phyloP scores from a whole-genome alignment of 1,140 invertebrate species.

The Nasonia vitripennis region DNA sequence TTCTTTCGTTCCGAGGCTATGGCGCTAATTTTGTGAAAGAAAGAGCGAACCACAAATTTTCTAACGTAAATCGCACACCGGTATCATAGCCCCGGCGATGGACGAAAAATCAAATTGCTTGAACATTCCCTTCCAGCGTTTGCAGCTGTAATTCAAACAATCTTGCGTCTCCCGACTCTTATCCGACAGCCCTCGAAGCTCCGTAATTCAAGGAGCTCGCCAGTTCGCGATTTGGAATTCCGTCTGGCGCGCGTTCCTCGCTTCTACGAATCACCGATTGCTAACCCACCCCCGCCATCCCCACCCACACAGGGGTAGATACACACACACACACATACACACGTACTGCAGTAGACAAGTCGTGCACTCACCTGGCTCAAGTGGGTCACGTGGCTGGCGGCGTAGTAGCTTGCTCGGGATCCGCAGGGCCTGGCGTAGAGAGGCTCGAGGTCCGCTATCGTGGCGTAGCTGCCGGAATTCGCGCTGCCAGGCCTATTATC shows the following conservation, averaged over 20 bases:
- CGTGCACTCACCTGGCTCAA: constrained; percentile 75
- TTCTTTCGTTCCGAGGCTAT: too few relatives aligned
- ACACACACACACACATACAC: neutral
- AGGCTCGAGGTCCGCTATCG: constrained; percentile 83
- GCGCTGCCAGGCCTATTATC: constrained; percentile 82
- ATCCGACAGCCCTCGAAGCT: neutral
- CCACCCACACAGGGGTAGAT: too few relatives aligned
- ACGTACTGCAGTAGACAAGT: neutral
- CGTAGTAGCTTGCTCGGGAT: constrained; percentile 78
- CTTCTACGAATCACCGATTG: neutral
- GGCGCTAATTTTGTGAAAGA: too few relatives aligned
- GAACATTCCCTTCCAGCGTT: neutral
- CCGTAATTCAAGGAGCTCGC: neutral
- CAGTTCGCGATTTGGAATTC: constrained; percentile 20
- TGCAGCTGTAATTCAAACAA: neutral
- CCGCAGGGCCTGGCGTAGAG: constrained; percentile 77
- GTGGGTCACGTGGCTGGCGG: constrained; percentile 77
- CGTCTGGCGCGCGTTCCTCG: neutral
- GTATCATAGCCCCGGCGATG: too few relatives aligned
- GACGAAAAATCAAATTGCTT: neutral
- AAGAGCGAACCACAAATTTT: too few relatives aligned
- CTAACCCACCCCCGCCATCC: neutral
- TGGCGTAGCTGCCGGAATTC: constrained; percentile 86
- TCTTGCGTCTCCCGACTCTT: neutral
- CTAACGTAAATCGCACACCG: too few relatives aligned